Evolutionary conservation across 2,113 vertebrate genomes (phyloP).

Genomic region (Calyptomena viridis): DNA sequence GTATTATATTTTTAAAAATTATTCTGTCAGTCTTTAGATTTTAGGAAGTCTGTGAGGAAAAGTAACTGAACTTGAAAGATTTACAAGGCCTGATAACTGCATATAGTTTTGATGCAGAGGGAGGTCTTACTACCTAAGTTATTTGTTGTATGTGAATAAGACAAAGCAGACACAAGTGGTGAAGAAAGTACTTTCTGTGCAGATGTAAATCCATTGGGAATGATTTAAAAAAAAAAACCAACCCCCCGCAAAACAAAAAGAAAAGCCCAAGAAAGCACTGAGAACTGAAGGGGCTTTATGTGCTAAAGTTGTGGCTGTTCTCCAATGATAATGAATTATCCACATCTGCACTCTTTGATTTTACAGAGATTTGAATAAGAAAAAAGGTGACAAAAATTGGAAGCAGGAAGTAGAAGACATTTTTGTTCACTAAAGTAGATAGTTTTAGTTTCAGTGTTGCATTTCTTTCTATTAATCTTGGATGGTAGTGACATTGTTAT

Average conservation of each 20-base stretch:
- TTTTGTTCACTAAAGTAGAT: not conserved
- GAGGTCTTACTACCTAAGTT: not conserved
- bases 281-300: not conserved
- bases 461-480: not conserved
- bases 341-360: not conserved
- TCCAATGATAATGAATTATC: not conserved
- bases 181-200: not conserved
- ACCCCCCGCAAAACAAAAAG: accelerated
- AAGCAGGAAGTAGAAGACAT: not conserved
- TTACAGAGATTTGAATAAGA: not conserved
- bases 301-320: not conserved
- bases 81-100: not conserved
- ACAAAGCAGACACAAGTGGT: not conserved
- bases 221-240: not conserved
- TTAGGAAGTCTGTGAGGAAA: not conserved
- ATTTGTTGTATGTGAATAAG: not conserved
- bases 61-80: not conserved
- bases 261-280: not conserved
- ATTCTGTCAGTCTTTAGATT: not conserved
- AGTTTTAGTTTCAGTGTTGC: not conserved
- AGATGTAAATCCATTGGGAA: not conserved
- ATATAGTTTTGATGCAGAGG: not conserved
- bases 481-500: not conserved
- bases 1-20: not conserved
- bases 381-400: not conserved